These are phyloP conservation scores for Rattus norvegicus DNA, from an alignment of 2,113 vertebrate genomes.

Conservation along the genomic window DNA sequence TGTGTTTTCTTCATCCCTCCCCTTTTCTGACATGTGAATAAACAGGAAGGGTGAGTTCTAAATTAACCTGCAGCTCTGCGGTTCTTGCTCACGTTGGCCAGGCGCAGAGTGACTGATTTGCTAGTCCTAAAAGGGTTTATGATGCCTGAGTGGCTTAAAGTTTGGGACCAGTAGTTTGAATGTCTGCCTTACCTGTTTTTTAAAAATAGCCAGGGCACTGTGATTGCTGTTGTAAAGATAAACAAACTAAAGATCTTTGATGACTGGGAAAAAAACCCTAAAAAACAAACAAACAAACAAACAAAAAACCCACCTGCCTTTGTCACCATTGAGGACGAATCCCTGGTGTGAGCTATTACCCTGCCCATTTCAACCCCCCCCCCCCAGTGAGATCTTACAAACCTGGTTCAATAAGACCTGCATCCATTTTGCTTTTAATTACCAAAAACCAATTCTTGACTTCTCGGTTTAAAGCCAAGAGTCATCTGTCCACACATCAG, in stretches of 20 bases:
- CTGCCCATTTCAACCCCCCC: neutral
- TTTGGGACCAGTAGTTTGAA: constrained; percentile 38
- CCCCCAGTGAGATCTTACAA: neutral
- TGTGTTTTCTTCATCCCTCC: neutral
- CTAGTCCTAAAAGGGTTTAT: constrained; percentile 3
- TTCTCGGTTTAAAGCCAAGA: constrained; percentile 42
- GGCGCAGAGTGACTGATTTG: constrained; percentile 33
- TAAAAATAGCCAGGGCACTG: constrained; percentile 14
- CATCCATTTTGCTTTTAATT: neutral
- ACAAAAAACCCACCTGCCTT: neutral
- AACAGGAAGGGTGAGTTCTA: constrained; percentile 49
- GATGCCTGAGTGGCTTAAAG: constrained; percentile 34
- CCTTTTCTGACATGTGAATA: neutral
- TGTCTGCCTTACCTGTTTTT: constrained; percentile 3
- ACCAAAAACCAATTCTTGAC: neutral
- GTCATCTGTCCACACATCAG: neutral
- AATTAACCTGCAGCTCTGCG: neutral
- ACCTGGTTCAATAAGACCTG: neutral
- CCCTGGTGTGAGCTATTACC: neutral
- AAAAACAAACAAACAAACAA: too few species aligned
- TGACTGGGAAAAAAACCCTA: neutral
- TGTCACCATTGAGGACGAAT: neutral
- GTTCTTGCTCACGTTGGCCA: neutral
- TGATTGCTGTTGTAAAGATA: neutral
- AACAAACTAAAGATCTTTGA: neutral